Percentiles rank a stretch among this genome's conserved stretches.
Conservation (phyloP, 2,888 invertebrate genomes). For the Habrosyne pyritoides region DNA sequence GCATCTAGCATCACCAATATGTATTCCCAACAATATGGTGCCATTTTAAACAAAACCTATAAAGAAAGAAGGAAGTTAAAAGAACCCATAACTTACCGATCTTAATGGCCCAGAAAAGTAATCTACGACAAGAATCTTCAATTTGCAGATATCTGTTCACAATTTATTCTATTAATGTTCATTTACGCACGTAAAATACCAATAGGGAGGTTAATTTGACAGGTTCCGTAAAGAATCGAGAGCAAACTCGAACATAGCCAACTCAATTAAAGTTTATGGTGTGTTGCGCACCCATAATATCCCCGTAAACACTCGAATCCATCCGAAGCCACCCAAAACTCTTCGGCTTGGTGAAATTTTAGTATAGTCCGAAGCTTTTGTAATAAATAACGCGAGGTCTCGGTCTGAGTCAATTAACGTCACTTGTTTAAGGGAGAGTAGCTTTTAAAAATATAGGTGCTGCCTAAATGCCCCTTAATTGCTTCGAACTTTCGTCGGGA, state of each 20-base stretch:
- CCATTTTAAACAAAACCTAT: too few relatives aligned
- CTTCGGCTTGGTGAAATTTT: conserved; percentile 26
- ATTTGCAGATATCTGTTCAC: neutral
- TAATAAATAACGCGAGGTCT: conserved; percentile 46
- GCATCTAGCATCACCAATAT: too few relatives aligned
- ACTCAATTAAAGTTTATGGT: conserved; percentile 36
- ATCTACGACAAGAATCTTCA: neutral
- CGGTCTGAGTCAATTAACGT: conserved; percentile 50
- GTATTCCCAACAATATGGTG: too few relatives aligned
- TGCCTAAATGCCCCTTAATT: conserved; percentile 29
- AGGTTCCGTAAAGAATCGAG: conserved; percentile 21
- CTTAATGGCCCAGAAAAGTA: neutral
- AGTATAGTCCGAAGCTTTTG: conserved; percentile 33
- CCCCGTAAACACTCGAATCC: neutral
- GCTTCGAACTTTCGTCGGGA: conserved; percentile 24
- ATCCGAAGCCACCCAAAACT: conserved; percentile 15
- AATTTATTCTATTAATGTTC: neutral
- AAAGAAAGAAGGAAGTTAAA: too few relatives aligned
- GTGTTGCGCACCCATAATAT: conserved; percentile 26
- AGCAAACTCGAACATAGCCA: conserved; percentile 8
- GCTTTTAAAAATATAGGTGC: conserved; percentile 36
- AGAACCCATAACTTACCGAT: too few relatives aligned
- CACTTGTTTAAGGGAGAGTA: conserved; percentile 43
- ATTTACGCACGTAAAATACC: conserved; percentile 8
- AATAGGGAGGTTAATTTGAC: conserved; percentile 13